Percentiles rank a stretch among this genome's conserved stretches.
Conservation (phyloP, 2,113 vertebrate species). For the Oreochromis tanganicae region DNA sequence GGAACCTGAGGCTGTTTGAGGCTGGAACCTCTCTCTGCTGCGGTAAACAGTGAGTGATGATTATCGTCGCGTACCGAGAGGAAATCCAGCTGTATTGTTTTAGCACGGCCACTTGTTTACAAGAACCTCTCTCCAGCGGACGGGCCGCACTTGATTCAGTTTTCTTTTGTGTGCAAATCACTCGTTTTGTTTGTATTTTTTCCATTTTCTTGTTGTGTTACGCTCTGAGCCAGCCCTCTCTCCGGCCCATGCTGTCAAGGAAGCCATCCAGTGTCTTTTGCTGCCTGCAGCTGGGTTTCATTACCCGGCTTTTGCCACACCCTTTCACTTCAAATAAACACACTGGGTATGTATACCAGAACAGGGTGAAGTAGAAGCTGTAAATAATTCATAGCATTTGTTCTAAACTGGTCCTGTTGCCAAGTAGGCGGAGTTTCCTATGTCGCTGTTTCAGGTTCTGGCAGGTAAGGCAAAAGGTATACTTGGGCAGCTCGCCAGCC, state of each 20-base stretch:
- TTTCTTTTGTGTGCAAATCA: conserved; percentile 65
- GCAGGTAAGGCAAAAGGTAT: neutral
- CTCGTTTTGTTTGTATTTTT: conserved; percentile 64
- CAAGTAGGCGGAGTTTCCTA: neutral
- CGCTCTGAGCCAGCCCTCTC: neutral
- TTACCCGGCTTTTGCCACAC: conserved; percentile 46
- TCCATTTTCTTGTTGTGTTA: conserved; percentile 53
- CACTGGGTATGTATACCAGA: conserved; percentile 14
- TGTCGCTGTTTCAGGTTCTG: neutral
- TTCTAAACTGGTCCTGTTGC: neutral
- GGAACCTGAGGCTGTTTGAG: conserved; percentile 39
- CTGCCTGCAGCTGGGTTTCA: conserved; percentile 58
- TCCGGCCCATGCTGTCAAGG: conserved; percentile 25
- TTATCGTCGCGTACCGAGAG: conserved; percentile 50
- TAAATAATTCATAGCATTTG: conserved; percentile 37
- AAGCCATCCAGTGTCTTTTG: conserved; percentile 31
- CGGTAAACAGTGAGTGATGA: conserved; percentile 61
- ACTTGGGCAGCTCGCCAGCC: neutral
- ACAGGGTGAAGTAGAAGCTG: conserved; percentile 25
- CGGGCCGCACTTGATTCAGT: conserved; percentile 28
- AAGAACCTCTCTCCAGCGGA: conserved; percentile 38
- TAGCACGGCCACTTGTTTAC: conserved; percentile 71
- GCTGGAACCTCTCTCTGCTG: conserved; percentile 22
- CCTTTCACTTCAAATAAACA: conserved; percentile 58
- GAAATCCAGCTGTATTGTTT: conserved; percentile 73